Base-by-base conservation (phyloP, 2,113 vertebrate species). In the Theristicus caerulescens region DNA sequence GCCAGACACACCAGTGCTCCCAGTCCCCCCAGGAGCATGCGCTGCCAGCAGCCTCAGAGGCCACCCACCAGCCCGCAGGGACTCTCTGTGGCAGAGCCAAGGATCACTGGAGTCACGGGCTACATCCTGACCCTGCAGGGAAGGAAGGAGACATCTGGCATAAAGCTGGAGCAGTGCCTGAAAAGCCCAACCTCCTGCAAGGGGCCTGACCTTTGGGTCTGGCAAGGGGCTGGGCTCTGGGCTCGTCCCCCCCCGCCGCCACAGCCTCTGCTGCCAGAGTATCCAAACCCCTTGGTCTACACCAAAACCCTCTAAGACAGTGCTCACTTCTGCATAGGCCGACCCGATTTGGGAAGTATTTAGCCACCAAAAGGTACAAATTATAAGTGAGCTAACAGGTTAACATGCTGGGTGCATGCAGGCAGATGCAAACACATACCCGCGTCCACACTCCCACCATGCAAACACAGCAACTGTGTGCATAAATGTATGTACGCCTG, bases 201-300 rank as follows among this genome's bases (percentile, higher is more conserved):
- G 19, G 29, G 7, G 32, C 24, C 34, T 84, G 80, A 91, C 26
- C 9, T 81, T 83, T 42, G 16, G 44, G 20, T 69, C 62, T 1
- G 7, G 25, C 0, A 0, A 73, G 25, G 36, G 27, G 24, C 25
- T 0, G 0, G 31, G 40, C 36, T 86, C 70, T 2, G 3, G 21
- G 8, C 14, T 88, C 7, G 1, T 47, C 34, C 20, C 16, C 16
- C 54, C 26, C 2, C 1, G 67, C 44, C 4, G 7, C 58, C 57
- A 80, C 42, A 46, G 6, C 31, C 55, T 32, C 58, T 81, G 36
- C 34, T 54, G 31, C 25, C 19, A 54, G 27, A 46, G 9, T 13
- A 42, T 54, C 59, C 20, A 61, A 57, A 51, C 36, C 16, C 59
- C 73, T 77, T 21, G 26, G 36, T 86, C 55, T 70, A 10, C 12